phyloP scores from a whole-genome alignment of 2,888 invertebrate species.

The Escarpia spicata region DNA sequence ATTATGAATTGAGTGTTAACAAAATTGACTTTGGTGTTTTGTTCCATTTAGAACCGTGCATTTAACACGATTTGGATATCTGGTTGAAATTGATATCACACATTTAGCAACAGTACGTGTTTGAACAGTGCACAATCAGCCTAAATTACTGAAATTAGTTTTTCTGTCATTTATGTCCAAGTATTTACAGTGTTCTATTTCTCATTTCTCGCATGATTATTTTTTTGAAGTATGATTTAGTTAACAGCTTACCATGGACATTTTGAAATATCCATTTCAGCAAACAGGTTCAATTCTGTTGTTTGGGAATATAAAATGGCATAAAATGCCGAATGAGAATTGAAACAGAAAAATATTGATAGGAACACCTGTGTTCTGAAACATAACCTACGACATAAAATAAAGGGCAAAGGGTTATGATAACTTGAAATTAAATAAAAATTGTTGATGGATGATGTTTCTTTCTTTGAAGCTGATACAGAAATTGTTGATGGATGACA shows the following conservation, averaged over 20 bases:
- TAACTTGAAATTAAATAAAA: background rate
- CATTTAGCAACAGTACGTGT: constrained; percentile 7
- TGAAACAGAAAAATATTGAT: background rate
- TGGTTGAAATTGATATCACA: background rate
- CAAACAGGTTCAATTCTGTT: background rate
- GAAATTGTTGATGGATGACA: background rate
- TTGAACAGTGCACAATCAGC: constrained; percentile 6
- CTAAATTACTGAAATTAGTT: background rate
- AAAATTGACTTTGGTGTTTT: background rate
- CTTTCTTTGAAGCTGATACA: background rate
- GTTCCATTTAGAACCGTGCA: constrained; percentile 1
- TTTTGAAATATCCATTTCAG: background rate
- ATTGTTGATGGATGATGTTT: background rate
- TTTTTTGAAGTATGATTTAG: background rate
- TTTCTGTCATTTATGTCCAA: background rate
- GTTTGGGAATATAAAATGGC: background rate
- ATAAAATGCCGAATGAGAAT: background rate
- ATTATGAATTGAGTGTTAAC: background rate
- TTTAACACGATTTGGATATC: background rate
- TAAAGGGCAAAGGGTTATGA: background rate
- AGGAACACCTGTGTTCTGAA: background rate
- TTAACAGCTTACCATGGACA: background rate
- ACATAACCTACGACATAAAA: background rate
- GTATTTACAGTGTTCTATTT: background rate
- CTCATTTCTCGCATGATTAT: background rate